These are phyloP conservation scores for Peromyscus melanophrys DNA, from an alignment of 2,797 vertebrate genomes.

Conservation along the genomic window DNA sequence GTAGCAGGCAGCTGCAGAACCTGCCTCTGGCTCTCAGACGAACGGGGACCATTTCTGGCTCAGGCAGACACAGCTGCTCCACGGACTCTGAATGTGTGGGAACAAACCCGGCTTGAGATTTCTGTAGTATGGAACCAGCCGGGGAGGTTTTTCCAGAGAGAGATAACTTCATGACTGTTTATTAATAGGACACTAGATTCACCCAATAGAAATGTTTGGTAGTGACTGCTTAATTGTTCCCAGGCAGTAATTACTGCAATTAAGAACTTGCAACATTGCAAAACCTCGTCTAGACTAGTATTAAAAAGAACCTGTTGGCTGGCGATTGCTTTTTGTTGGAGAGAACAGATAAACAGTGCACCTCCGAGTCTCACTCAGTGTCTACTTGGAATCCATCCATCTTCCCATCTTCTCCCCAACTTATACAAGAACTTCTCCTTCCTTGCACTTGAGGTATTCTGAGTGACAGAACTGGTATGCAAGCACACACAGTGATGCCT, in stretches of 20 bases:
- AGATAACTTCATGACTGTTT: slow-evolving; percentile 82
- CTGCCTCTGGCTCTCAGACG: slow-evolving; percentile 54
- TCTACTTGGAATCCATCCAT: background rate
- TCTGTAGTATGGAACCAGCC: slow-evolving; percentile 71
- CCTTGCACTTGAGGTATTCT: background rate
- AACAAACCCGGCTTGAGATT: slow-evolving; percentile 68
- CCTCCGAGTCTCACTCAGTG: background rate
- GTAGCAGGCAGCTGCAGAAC: slow-evolving; percentile 52
- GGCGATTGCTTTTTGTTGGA: slow-evolving; percentile 30
- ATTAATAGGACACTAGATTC: slow-evolving; percentile 86
- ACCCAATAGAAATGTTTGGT: slow-evolving; percentile 80
- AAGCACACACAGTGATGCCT: background rate
- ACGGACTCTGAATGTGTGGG: slow-evolving; percentile 66
- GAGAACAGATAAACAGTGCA: slow-evolving; percentile 33
- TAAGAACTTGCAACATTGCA: slow-evolving; percentile 81
- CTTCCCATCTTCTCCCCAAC: background rate
- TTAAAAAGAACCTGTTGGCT: slow-evolving; percentile 76
- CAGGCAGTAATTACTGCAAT: slow-evolving; percentile 84
- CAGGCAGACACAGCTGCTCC: slow-evolving; percentile 22
- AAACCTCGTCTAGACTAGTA: slow-evolving; percentile 81
- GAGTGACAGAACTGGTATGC: background rate
- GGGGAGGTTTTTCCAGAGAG: slow-evolving; percentile 85
- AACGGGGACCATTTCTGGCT: slow-evolving; percentile 66
- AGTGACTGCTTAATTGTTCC: slow-evolving; percentile 85
- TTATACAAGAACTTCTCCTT: background rate